Evolutionary conservation across 2,888 invertebrate species (phyloP).

Genomic region (Neoscelio sp.): DNA sequence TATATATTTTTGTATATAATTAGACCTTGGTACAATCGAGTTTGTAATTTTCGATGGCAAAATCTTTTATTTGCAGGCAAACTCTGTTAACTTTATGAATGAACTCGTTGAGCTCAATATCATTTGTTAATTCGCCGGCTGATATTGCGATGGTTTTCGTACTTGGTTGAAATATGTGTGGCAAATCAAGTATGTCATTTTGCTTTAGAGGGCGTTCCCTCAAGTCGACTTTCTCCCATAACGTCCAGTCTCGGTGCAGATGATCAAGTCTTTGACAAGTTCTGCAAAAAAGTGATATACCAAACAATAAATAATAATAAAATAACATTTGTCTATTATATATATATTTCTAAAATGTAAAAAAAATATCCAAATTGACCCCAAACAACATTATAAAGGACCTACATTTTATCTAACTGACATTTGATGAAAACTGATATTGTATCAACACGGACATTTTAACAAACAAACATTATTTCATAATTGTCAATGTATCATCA

Average conservation of each 20-base stretch:
- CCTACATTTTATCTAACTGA: no score
- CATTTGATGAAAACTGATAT: no score
- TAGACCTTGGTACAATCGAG: constrained; percentile 83
- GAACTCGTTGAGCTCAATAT: constrained; percentile 79
- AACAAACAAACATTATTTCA: no score
- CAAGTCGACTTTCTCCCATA: constrained; percentile 84
- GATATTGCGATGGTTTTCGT: constrained; percentile 81
- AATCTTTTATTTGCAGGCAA: constrained; percentile 82
- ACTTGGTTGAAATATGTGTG: constrained; percentile 82
- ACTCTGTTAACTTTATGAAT: constrained; percentile 78
- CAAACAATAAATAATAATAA: constrained; percentile 72
- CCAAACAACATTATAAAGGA: no score
- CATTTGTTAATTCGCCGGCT: constrained; percentile 78
- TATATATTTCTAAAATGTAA: neutral
- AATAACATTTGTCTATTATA: neutral
- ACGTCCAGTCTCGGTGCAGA: constrained; percentile 84
- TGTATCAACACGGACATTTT: no score
- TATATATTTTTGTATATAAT: constrained; percentile 47
- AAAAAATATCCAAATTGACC: no score
- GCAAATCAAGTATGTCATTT: constrained; percentile 81
- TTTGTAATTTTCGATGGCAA: constrained; percentile 84
- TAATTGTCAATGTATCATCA: no score
- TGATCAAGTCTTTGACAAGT: constrained; percentile 83
- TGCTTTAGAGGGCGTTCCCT: constrained; percentile 77
- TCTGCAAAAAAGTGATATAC: constrained; percentile 75